Evolutionary conservation across 2,888 invertebrate genomes (phyloP).

Genomic region (Caprella mutica): DNA sequence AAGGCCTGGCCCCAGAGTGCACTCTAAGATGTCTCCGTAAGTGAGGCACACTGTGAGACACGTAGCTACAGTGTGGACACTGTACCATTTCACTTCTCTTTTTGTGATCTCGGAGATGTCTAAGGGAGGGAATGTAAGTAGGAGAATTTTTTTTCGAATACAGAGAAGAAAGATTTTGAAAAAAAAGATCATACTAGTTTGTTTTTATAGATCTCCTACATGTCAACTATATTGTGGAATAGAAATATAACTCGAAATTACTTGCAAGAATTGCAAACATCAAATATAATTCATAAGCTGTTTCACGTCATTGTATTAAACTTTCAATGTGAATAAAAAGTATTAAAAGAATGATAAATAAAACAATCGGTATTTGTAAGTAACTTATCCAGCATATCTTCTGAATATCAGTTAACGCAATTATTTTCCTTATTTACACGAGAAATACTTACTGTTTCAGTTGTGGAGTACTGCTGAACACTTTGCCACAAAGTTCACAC

Average conservation of each 20-base stretch:
- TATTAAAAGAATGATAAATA: constrained; percentile 25
- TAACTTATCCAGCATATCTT: constrained; percentile 15
- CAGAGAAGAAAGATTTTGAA: no score
- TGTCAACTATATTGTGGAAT: no score
- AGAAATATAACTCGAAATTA: no score
- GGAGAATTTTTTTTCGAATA: no score
- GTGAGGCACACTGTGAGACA: constrained; percentile 54
- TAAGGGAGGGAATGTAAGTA: neutral
- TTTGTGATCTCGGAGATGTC: constrained; percentile 46
- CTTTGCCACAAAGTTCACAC: constrained; percentile 30
- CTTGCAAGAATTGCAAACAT: no score
- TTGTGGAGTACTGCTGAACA: constrained; percentile 6
- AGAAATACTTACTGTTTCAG: constrained; percentile 20
- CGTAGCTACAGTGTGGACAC: constrained; percentile 55
- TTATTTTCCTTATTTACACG: neutral
- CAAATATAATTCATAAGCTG: neutral
- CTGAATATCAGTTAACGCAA: neutral
- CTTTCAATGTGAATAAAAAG: constrained; percentile 39
- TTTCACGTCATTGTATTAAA: neutral
- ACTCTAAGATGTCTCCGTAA: constrained; percentile 40
- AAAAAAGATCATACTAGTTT: no score
- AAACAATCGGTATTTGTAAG: neutral
- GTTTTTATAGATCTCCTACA: no score
- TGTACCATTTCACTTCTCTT: constrained; percentile 41
- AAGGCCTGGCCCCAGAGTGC: constrained; percentile 43